Base-by-base conservation (phyloP, 2,113 vertebrate genomes). In the Pycnonotus jocosus region DNA sequence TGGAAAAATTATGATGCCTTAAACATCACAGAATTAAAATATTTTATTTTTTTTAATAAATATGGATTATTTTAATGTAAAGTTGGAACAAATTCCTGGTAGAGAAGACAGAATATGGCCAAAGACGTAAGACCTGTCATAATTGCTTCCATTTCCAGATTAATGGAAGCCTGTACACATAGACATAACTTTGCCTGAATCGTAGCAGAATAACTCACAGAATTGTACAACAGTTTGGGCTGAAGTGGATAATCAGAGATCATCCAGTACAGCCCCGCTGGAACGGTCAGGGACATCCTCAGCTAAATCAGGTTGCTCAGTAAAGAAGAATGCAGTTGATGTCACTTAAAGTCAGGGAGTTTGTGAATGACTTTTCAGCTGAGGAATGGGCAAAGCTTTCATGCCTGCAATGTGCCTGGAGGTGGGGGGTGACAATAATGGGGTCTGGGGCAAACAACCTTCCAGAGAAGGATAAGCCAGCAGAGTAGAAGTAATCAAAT, bases 381-480 rank as follows among this genome's bases (percentile, higher is more conserved):
- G 58, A 82, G 57, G 61, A 87, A 74, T 8, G 15, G 28, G 28
- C 20, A 88, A 71, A 82, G 8, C 8, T 74, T 90, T 62, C 51
- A 60, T 76, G 35, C 30, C 38, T 38, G 38, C 38, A 21, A 3
- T 1, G 1, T 13, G 7, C 17, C 4, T 62, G 51, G 27, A 47
- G 6, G 1, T 80, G 71, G 2, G 16, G 24, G 9, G 7, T 25
- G 47, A 47, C 7, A 3, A 1, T 77, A 15, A 1, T 37, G 31
- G 66, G 47, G 50, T 22, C 31, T 64, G 56, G 69, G 40, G 21
- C 22, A 78, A 85, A 62, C 6, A 28, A 45, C 40, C 44, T 76
- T 93, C 38, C 65, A 42, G 35, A 76, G 68, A 48, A 71, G 27
- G 24, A 12, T 25, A 33, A 50, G 27, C 35, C 35, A 53, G 47